Percentiles rank a stretch among this genome's conserved stretches.
phyloP scores from a whole-genome alignment of 2,113 vertebrate species.

The Pygoscelis antarcticus region DNA sequence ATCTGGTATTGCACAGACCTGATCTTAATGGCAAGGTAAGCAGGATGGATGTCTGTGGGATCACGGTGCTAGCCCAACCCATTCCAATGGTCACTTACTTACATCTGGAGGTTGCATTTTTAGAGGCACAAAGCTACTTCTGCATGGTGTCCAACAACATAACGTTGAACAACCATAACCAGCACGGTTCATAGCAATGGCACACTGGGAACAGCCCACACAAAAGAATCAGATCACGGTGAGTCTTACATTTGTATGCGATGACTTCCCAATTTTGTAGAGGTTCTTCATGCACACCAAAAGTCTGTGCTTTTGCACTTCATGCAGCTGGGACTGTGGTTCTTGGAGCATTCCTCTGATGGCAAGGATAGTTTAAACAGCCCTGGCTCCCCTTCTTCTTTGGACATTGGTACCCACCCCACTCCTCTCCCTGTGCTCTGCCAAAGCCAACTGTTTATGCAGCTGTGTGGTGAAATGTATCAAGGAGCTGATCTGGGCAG shows the following conservation, averaged over 20 bases:
- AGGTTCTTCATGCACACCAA: neutral
- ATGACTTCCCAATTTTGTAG: neutral
- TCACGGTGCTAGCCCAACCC: neutral
- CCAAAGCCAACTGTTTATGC: constrained; percentile 38
- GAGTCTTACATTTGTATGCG: neutral
- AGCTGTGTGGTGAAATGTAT: constrained; percentile 9
- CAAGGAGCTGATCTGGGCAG: neutral
- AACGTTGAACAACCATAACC: neutral
- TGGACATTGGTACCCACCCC: neutral
- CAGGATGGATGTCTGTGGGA: neutral
- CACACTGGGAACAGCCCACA: neutral
- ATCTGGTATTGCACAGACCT: neutral
- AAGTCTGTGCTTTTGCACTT: neutral
- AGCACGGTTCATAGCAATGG: neutral
- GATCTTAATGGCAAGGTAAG: neutral
- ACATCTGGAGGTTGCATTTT: neutral
- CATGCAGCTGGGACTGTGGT: neutral
- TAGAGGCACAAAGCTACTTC: neutral
- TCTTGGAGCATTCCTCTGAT: neutral
- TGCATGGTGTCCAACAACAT: neutral
- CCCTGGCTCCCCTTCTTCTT: neutral
- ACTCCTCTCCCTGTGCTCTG: neutral
- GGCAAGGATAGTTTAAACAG: neutral
- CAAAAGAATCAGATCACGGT: neutral
- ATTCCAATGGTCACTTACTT: neutral